These are phyloP conservation scores for Scolanthus callimorphus DNA, from an alignment of 92 coral and sea anemone genomes.

Conservation along the genomic window DNA sequence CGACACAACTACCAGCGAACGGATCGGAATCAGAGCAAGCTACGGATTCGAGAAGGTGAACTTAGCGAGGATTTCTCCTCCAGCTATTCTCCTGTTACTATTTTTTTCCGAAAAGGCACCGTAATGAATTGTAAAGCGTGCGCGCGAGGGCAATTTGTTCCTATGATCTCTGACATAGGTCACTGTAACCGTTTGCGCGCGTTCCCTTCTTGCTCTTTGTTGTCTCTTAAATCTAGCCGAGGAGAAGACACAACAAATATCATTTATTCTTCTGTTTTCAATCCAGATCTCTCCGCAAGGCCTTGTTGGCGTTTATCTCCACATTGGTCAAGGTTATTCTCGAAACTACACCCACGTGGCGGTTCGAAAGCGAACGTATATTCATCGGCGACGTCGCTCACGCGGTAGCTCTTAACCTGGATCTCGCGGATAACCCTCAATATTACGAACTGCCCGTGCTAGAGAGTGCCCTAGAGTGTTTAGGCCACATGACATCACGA, in stretches of 20 bases:
- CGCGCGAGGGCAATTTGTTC: too few relatives aligned
- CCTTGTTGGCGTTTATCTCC: slow-evolving; percentile 57
- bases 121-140: too few relatives aligned
- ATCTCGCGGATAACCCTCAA: slow-evolving; percentile 91
- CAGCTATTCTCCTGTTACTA: too few relatives aligned
- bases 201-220: too few relatives aligned
- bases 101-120: too few relatives aligned
- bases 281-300: slow-evolving; percentile 72
- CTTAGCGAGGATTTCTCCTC: neutral
- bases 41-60: slow-evolving; percentile 81
- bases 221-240: too few relatives aligned
- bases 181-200: too few relatives aligned
- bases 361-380: slow-evolving; percentile 77
- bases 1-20: slow-evolving; percentile 11
- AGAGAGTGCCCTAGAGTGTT: slow-evolving; percentile 85
- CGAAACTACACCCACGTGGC: slow-evolving; percentile 60
- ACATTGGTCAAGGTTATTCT: slow-evolving; percentile 55
- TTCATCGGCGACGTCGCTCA: slow-evolving; percentile 85
- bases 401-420: slow-evolving; percentile 78
- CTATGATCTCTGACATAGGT: too few relatives aligned
- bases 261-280: too few relatives aligned
- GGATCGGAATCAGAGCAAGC: slow-evolving; percentile 45
- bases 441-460: slow-evolving; percentile 89
- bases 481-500: slow-evolving; percentile 73
- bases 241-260: too few relatives aligned